phyloP scores from a whole-genome alignment of 2,113 vertebrate species.

The Pitta sordida region DNA sequence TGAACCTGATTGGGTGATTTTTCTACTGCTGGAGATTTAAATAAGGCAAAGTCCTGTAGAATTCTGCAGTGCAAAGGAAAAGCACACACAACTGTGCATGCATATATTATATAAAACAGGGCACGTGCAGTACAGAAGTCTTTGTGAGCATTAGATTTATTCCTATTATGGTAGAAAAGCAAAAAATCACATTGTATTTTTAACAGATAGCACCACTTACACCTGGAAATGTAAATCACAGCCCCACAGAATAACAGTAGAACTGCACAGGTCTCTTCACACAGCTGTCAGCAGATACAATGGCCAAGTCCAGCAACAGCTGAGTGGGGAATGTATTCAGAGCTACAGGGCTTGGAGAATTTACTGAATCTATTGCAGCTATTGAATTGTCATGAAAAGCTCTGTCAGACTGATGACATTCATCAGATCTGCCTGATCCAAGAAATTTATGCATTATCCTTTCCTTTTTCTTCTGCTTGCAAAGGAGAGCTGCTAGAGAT shows the following conservation, averaged over 20 bases:
- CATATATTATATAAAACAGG: not conserved
- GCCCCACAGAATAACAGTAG: not conserved
- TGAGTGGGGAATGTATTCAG: not conserved
- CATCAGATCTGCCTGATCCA: slow-evolving; percentile 3
- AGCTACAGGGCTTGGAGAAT: not conserved
- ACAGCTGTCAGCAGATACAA: not conserved
- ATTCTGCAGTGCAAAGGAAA: not conserved
- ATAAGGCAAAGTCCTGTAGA: slow-evolving; percentile 6
- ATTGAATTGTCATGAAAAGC: slow-evolving; percentile 32
- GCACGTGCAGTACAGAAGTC: not conserved
- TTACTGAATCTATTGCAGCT: slow-evolving; percentile 23
- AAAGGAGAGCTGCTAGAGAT: not conserved
- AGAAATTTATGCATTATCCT: not conserved
- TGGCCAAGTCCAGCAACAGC: not conserved
- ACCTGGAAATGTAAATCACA: slow-evolving; percentile 39
- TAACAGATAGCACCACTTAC: slow-evolving; percentile 44
- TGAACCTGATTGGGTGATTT: not conserved
- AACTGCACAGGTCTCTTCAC: not conserved
- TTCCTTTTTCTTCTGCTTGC: not conserved
- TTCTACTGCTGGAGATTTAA: slow-evolving; percentile 5
- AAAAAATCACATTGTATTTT: slow-evolving; percentile 5
- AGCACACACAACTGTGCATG: not conserved
- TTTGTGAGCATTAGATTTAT: slow-evolving; percentile 40
- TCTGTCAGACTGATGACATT: slow-evolving; percentile 23
- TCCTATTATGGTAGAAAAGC: slow-evolving; percentile 24